Percentiles rank a stretch among this genome's conserved stretches.
phyloP scores from a whole-genome alignment of 2,888 invertebrate genomes.

The Himalopsyche japonica region DNA sequence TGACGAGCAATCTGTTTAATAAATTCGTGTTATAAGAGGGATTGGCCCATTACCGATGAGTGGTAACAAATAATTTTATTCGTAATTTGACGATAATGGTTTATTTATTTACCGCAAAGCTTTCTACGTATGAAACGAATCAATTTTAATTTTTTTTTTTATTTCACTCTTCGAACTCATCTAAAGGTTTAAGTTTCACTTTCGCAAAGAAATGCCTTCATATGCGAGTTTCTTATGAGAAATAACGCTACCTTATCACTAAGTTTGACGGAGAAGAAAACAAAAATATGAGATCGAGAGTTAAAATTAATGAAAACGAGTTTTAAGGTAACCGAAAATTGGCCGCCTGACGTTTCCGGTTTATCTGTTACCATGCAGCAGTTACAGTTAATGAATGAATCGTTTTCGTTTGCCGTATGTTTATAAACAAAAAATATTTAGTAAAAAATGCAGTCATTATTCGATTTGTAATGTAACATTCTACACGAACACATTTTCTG shows the following conservation, averaged over 20 bases:
- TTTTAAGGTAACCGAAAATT: neutral
- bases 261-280: neutral
- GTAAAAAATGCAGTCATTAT: too few relatives aligned
- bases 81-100: too few relatives aligned
- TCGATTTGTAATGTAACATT: too few relatives aligned
- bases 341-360: neutral
- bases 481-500: too few relatives aligned
- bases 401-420: neutral
- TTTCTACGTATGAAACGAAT: neutral
- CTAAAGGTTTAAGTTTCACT: constrained; percentile 19
- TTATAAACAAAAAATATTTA: neutral
- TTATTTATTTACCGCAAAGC: too few relatives aligned
- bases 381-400: neutral
- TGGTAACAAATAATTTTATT: too few relatives aligned
- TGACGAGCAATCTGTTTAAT: too few relatives aligned
- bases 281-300: neutral
- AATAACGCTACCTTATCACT: neutral
- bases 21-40: too few relatives aligned
- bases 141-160: neutral
- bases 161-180: neutral
- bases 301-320: neutral
- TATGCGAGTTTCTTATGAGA: neutral
- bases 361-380: neutral
- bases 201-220: neutral
- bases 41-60: too few relatives aligned